Evolutionary conservation across 2,797 vertebrate genomes (phyloP).

Genomic region (Anniella stebbinsi): DNA sequence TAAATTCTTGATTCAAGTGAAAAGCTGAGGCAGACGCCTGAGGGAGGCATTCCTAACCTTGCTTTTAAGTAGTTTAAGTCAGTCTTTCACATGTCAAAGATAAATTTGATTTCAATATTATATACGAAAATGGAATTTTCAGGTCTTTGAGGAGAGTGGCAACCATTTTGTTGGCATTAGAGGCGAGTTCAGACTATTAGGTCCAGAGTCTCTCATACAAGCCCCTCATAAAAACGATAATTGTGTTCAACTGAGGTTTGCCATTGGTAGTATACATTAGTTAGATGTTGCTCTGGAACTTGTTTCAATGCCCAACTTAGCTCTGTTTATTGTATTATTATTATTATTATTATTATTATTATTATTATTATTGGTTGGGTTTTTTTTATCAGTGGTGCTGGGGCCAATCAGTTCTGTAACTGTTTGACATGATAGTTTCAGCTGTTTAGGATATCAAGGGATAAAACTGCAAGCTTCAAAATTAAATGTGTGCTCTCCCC

Average conservation of each 20-base stretch:
- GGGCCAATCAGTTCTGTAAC: background rate
- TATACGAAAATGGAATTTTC: background rate
- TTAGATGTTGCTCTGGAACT: background rate
- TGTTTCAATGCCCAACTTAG: background rate
- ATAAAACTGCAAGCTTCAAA: background rate
- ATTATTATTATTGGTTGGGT: background rate
- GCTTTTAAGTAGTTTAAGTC: background rate
- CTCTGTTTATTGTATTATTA: background rate
- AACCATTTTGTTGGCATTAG: background rate
- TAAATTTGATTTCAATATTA: background rate
- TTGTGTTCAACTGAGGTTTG: background rate
- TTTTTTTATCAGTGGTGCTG: background rate
- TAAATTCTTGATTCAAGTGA: slow-evolving; percentile 14
- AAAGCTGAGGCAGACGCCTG: background rate
- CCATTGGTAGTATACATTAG: no score
- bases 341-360: background rate
- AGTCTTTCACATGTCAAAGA: background rate
- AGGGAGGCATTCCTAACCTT: fast-evolving
- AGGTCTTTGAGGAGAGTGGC: background rate
- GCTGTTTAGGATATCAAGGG: background rate
- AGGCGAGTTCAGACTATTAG: background rate
- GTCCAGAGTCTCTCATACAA: background rate
- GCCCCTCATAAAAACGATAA: no score
- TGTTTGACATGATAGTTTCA: background rate
- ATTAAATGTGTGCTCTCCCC: background rate